Evolutionary conservation across 2,888 invertebrate species (phyloP).

Genomic region (Stenoptilia bipunctidactyla): DNA sequence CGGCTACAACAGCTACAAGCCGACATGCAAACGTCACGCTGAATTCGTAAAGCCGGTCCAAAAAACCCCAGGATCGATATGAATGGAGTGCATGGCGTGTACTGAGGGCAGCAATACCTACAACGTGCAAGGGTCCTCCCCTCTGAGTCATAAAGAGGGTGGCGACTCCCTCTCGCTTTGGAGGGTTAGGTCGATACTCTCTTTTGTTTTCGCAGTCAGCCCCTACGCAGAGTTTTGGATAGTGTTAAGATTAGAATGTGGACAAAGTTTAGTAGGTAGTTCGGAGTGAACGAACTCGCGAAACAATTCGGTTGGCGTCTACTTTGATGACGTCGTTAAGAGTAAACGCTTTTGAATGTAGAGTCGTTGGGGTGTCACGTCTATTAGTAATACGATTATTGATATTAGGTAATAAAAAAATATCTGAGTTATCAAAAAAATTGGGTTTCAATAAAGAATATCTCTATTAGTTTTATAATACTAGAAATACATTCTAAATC

Average conservation of each 20-base stretch:
- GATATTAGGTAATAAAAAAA: too few species aligned
- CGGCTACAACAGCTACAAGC: too few species aligned
- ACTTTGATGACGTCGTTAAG: too few species aligned
- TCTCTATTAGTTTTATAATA: too few species aligned
- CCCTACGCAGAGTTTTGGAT: constrained; percentile 16
- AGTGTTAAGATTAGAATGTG: not conserved
- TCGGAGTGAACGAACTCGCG: not conserved
- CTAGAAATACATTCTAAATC: too few species aligned
- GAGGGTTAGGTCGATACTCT: constrained; percentile 68
- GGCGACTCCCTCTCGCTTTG: constrained; percentile 59
- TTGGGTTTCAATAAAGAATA: too few species aligned
- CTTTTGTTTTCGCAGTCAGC: constrained; percentile 62
- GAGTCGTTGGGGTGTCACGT: too few species aligned
- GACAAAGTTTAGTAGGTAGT: not conserved
- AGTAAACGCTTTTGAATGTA: too few species aligned
- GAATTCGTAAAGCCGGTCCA: constrained; percentile 4
- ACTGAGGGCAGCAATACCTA: constrained; percentile 52
- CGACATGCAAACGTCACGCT: not conserved
- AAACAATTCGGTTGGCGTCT: not conserved
- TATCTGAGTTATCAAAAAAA: too few species aligned
- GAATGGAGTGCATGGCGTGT: constrained; percentile 41
- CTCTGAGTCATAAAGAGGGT: constrained; percentile 70
- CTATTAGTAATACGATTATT: too few species aligned
- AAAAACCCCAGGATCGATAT: constrained; percentile 42
- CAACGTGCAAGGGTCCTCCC: constrained; percentile 59